Evolutionary conservation across 2,888 invertebrate genomes (phyloP), one percentile per base, ranked within the genome.

Genomic region (Drosophila conformis): DNA sequence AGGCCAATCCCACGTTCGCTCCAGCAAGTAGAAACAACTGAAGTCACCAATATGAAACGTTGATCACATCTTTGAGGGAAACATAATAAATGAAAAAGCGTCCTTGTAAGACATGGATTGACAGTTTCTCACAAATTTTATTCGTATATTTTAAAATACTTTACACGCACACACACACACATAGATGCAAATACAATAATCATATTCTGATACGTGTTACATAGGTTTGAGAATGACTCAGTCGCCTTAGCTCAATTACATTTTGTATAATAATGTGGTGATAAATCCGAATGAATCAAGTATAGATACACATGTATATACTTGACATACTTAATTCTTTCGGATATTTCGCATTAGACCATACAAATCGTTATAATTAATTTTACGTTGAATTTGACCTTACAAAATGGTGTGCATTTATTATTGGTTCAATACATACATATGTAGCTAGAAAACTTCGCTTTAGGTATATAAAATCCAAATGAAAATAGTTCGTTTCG

Each of bases 121-220:
- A 54, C 49, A 25, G 40, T 75, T 76, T 58, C 36, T 58, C 69
- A 69, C 74, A 74, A 48, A 54, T 72, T 61, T 70, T 74, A 66
- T 80, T 87, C 70, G 61, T 83, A 78, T 82, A 75, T 82, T 76
- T 82, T 70, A 76, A 85, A 87, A 83, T 87, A 82, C 78, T 76
- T 81, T 85, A 85, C 86, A 86, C 82, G 56, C 79, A 84, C 79
- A 79, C 73, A 87, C 78, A 85, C 76, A 85, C 85, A 86, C 74
- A 85, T 74, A 87, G 67, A 83, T 79, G 76, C 68, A 80, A 82
- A 80, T 76, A 79, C 64, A 42, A 76, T 86, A 70, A 62, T 76
- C 66, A 75, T 83, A 49, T 69, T 66, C 69, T 68, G 51, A 82
- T 77, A 77, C 54, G 71, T 64, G 60, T 61, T 80, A 69, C 69